Conservation (phyloP, 23 tunicate genomes). For the Corella eumyota region DNA sequence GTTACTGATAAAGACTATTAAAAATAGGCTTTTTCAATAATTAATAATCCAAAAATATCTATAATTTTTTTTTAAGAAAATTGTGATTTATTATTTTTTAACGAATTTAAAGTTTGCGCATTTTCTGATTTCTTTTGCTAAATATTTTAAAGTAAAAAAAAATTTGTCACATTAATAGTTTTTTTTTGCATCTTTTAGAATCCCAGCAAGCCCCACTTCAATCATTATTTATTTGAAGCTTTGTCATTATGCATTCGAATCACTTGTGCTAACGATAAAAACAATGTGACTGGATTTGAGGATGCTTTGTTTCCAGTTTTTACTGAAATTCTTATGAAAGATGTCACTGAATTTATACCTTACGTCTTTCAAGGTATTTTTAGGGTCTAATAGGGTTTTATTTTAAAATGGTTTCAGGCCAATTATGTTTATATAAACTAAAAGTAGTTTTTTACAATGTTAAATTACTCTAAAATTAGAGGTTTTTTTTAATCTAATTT, state of each 20-base stretch:
- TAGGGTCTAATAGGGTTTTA: neutral
- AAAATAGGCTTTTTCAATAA: too few species aligned
- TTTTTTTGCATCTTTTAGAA: too few species aligned
- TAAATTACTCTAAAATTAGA: neutral
- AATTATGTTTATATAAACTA: neutral
- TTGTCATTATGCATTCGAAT: constrained; percentile 75
- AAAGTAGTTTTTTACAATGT: neutral
- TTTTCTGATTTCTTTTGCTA: too few species aligned
- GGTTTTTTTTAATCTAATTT: neutral
- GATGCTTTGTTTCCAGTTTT: constrained; percentile 67
- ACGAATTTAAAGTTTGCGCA: too few species aligned
- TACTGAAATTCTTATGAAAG: constrained; percentile 51
- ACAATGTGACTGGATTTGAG: constrained; percentile 59
- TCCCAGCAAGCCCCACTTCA: constrained; percentile 93
- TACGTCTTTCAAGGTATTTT: constrained; percentile 85
- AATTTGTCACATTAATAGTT: too few species aligned
- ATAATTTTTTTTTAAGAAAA: neutral
- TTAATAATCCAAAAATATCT: too few species aligned
- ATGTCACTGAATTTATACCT: constrained; percentile 88
- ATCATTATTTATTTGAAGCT: constrained; percentile 85
- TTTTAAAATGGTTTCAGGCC: too few species aligned
- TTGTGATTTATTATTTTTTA: too few species aligned
- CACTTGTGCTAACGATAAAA: constrained; percentile 46
- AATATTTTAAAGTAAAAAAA: too few species aligned
- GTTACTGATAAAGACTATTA: too few species aligned